Base-by-base conservation (phyloP, 2,797 vertebrate species). In the Poeciliopsis infans region DNA sequence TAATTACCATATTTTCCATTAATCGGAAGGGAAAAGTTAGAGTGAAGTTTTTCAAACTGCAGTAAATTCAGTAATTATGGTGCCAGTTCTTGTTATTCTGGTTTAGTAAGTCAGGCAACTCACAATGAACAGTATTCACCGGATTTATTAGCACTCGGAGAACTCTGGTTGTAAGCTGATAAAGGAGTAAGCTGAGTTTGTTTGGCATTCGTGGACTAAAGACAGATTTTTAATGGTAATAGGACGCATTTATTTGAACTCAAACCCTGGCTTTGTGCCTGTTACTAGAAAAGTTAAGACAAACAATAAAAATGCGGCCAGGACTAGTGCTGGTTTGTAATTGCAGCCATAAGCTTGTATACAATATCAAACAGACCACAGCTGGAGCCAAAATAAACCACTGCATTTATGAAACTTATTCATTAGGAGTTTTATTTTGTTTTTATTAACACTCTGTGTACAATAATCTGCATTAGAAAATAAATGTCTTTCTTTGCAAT, bases 1-100 rank as follows among this genome's bases (percentile, higher is more conserved):
- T 91, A 93, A 95, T 95, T 95, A 95, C 90, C 93, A 95, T 94
- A 93, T 94, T 95, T 94, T 87, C 91, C 86, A 95, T 95, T 96
- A 95, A 95, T 94, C 86, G 91, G 85, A 92, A 88, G 75, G 85
- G 86, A 83, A 94, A 94, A 94, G 93, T 95, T 91, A 82, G 83
- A 83, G 78, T 90, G 36, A 90, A 90, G 89, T 94, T 94, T 53
- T 91, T 91, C 85, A 93, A 92, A 91, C 91, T 85, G 91, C 91
- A 92, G 89, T 94, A 92, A 95, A 94, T 94, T 94, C 85, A 83
- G 81, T 94, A 95, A 95, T 95, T 94, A 95, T 81, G 72, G 85
- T 64, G 78, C 80, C 82, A 93, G 92, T 93, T 94, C 91, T 94
- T 90, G 91, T 94, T 94, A 90, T 93, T 94, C 91, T 91, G 91